Evolutionary conservation across 2,113 vertebrate species (phyloP).

Genomic region (Phrynocephalus versicolor): DNA sequence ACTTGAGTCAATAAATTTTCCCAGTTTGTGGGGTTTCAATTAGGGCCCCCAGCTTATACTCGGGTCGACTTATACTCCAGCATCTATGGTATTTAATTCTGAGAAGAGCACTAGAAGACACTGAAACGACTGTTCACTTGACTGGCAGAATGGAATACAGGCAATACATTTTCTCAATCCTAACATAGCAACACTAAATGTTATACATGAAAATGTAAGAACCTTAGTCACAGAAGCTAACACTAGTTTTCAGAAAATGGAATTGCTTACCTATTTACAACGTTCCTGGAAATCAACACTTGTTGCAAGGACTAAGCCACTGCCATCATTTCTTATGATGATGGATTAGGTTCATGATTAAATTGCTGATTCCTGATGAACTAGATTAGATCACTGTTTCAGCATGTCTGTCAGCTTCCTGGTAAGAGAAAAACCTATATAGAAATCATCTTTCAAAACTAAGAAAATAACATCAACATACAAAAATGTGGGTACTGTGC

Average conservation of each 20-base stretch:
- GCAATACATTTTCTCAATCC: background rate
- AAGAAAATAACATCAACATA: background rate
- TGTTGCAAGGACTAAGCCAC: background rate
- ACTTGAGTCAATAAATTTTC: no score
- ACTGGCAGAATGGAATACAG: background rate
- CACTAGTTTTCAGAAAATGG: background rate
- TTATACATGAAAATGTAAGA: background rate
- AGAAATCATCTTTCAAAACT: background rate
- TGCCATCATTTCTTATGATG: background rate
- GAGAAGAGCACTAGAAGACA: background rate
- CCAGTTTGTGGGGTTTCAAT: no score
- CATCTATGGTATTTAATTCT: background rate
- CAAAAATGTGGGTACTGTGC: no score
- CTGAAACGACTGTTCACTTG: background rate
- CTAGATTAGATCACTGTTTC: background rate
- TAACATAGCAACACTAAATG: background rate
- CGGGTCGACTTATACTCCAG: no score
- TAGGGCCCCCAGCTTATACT: no score
- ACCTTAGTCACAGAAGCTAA: background rate
- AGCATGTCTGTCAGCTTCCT: background rate
- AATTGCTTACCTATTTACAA: slow-evolving; percentile 1
- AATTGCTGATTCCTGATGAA: background rate
- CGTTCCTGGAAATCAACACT: background rate
- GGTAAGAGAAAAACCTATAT: background rate
- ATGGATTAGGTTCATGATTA: background rate